These are phyloP conservation scores for Tetramorium bicarinatum DNA, from an alignment of 2,888 invertebrate species.

Conservation along the genomic window DNA sequence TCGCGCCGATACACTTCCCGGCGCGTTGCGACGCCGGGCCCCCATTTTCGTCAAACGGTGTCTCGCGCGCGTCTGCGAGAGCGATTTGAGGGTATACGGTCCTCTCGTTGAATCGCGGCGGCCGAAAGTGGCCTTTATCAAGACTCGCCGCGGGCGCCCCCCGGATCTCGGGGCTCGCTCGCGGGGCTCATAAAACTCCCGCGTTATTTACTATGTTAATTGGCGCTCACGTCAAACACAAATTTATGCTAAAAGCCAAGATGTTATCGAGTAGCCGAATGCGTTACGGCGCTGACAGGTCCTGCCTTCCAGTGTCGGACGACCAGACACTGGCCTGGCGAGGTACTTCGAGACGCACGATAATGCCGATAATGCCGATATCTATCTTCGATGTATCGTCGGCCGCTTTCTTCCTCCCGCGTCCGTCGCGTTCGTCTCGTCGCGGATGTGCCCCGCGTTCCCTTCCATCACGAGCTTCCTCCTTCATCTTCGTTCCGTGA, in stretches of 20 bases:
- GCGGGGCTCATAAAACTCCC: conserved; percentile 64
- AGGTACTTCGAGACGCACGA: conserved; percentile 61
- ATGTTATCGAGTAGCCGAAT: conserved; percentile 77
- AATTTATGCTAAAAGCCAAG: conserved; percentile 84
- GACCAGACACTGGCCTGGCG: conserved; percentile 32
- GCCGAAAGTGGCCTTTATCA: conserved; percentile 56
- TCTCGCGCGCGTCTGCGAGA: conserved; percentile 8
- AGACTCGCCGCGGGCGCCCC: conserved; percentile 35
- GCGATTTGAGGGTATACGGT: background rate
- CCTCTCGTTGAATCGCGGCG: conserved; percentile 28
- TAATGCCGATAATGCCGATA: conserved; percentile 78
- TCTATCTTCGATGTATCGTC: conserved; percentile 76
- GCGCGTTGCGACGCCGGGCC: conserved; percentile 27
- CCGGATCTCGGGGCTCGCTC: conserved; percentile 28
- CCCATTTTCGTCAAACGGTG: conserved; percentile 63
- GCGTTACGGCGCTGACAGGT: conserved; percentile 79
- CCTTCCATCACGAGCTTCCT: conserved; percentile 21
- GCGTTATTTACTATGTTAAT: conserved; percentile 84
- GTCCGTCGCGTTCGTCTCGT: background rate
- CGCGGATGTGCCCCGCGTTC: background rate
- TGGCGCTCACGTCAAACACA: conserved; percentile 82
- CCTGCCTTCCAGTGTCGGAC: conserved; percentile 68
- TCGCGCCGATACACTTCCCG: conserved; percentile 56
- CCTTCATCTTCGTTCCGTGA: conserved; percentile 34
- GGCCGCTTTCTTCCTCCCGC: conserved; percentile 56